These are phyloP conservation scores for Digitonthophagus gazella DNA, from an alignment of 2,888 invertebrate genomes.

Conservation along the genomic window DNA sequence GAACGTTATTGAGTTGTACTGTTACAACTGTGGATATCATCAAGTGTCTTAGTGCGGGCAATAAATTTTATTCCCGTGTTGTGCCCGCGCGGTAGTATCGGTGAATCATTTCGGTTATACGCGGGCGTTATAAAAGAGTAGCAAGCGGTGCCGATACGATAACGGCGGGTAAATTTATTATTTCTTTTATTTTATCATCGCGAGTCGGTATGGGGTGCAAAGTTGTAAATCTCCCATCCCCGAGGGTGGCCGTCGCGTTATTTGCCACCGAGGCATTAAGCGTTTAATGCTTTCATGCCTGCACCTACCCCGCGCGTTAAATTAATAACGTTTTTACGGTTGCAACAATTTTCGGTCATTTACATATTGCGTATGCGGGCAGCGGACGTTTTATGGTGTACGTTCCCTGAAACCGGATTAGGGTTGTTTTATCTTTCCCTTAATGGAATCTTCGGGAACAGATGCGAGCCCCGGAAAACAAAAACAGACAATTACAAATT, in stretches of 20 bases:
- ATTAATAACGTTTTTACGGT: constrained; percentile 46
- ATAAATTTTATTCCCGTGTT: constrained; percentile 13
- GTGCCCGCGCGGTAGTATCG: not conserved
- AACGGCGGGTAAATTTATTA: constrained; percentile 21
- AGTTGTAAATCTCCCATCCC: constrained; percentile 39
- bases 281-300: constrained; percentile 25
- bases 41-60: constrained; percentile 12
- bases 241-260: constrained; percentile 5
- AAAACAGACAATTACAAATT: not conserved
- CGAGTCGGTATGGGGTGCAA: constrained; percentile 38
- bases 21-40: constrained; percentile 2
- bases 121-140: constrained; percentile 4
- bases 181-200: constrained; percentile 32
- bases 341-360: constrained; percentile 45
- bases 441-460: not conserved
- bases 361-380: constrained; percentile 45
- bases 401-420: not conserved
- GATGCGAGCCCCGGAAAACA: not conserved
- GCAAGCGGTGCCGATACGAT: constrained; percentile 13
- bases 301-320: constrained; percentile 35
- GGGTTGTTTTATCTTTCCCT: not conserved
- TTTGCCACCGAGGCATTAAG: constrained; percentile 18
- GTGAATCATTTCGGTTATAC: constrained; percentile 14
- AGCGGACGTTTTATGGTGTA: constrained; percentile 27
- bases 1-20: constrained; percentile 10